Conservation (phyloP, 1,140 invertebrate species). For the Trichonephila clavata region DNA sequence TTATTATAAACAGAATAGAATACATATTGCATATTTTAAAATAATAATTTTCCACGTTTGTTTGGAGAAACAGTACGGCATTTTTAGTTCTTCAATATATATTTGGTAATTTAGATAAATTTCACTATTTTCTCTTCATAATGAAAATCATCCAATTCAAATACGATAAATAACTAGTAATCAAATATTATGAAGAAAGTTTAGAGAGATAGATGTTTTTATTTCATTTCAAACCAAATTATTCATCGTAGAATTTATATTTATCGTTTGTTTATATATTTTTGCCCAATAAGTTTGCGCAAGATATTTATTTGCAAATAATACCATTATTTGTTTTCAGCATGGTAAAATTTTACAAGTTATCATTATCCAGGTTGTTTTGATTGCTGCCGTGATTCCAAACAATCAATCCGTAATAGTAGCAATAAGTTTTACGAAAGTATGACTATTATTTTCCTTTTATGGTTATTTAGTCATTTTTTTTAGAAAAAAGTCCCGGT, state of each 20-base stretch:
- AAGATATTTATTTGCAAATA: not conserved
- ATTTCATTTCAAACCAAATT: not conserved
- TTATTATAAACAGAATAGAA: not conserved
- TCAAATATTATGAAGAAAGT: not conserved
- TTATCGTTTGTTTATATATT: not conserved
- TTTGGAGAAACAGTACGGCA: not conserved
- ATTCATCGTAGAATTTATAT: not conserved
- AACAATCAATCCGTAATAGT: not conserved
- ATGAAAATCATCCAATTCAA: not conserved
- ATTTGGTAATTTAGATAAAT: constrained; percentile 1
- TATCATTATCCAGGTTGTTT: not conserved
- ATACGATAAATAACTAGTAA: not conserved
- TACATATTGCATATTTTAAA: constrained; percentile 14
- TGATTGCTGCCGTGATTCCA: not conserved
- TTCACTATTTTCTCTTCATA: not conserved
- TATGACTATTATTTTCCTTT: not conserved
- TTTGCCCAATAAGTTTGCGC: not conserved
- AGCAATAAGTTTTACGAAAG: not conserved
- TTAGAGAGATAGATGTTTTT: not conserved
- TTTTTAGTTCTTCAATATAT: not conserved
- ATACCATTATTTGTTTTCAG: not conserved
- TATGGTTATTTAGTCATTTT: not conserved
- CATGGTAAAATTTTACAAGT: not conserved
- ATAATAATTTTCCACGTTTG: not conserved
- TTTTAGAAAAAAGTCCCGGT: not conserved